Base-by-base conservation (phyloP, 2,797 vertebrate species). In the Acrossocheilus fasciatus region DNA sequence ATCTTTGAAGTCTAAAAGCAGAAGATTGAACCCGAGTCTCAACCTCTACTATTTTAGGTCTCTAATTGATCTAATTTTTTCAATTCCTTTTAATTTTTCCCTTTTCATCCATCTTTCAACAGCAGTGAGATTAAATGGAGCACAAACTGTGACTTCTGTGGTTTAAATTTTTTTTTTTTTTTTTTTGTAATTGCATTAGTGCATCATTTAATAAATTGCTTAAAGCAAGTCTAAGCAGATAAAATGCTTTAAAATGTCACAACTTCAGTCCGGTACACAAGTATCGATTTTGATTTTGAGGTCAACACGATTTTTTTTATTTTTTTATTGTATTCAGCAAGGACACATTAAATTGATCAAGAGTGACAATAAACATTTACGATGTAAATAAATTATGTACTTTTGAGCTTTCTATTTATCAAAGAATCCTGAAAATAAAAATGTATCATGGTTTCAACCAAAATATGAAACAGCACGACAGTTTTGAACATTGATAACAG, bases 1-100 rank as follows among this genome's bases (percentile, higher is more conserved):
- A 30, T 68, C 43, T 36, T 50, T 83, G 30, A 43, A 57, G 68
- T 82, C 54, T 39, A 36, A 39, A 23, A n/a, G 84, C 84, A 81
- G 5, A 52, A 36, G n/a, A 59, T 26, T 62, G n/a, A 59, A 45
- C 5, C 15, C 0, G 6, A 15, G n/a, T 15, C 18, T 34, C 2
- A 43, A 15, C 70, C n/a, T 83, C 52, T 74, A 23, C 59, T 83
- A 23, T 34, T 7, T n/a, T 14, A 39, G 30, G 50, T 41, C 20
- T 78, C 23, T 26, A 80, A 47, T 18, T 20, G 5, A 1, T 47
- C 17, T 0, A 2, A 3, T 34, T 34, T 18, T 11, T 52, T 0
- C 7, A 50, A 2, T 50, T 26, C 30, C 43, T 73, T 45, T 9
- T 0, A 0, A 26, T 47, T 9, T 47, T 17, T 17, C 2, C 43